Evolutionary conservation across 2,797 vertebrate genomes (phyloP), one percentile per base, ranked within the genome.

Genomic region (Girardinus metallicus): DNA sequence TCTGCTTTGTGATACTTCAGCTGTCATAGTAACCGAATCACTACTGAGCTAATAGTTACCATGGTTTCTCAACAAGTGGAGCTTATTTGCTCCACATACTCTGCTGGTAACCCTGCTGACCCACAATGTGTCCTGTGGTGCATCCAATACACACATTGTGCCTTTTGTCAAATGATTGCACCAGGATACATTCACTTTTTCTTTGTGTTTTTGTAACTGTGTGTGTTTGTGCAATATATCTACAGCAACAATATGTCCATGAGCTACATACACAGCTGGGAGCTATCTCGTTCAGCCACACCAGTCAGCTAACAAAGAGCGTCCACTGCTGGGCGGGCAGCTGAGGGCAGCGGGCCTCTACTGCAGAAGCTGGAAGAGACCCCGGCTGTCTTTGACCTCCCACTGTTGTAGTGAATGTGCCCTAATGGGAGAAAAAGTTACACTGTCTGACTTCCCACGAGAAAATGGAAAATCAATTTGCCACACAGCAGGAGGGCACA

Each of bases 11-110:
- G 76, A 87, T 82, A 82, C 75, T 68, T 70, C 44, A 29, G 88
- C 89, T 89, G 91, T 85, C 92, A 93, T 92, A 84, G 93, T 86
- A 95, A 94, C 93, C 77, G 81, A 74, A 87, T 53, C 41, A 71
- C 73, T 76, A 66, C 68, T 57, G 3, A 9, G 80, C 80, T 80
- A 88, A 90, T 76, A 78, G 90, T 91, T 91, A 84, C 90, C 88
- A 93, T 85, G 87, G 91, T 89, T 90, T 93, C 87, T 72, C 47
- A 66, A 83, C 83, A 87, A 83, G 60, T 78, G 77, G 81, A 85
- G 84, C 46, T 81, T 60, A 6, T 57, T 81, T 77, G 44, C 83
- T 77, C 75, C 77, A 72, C 53, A 64, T 80, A 75, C 76, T 74
- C 76, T 53, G 39, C 66, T 80, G 49, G 39, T 80, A 77, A 86